Base-by-base conservation (phyloP, 2,888 invertebrate genomes). In the Leptopilina syphax region DNA sequence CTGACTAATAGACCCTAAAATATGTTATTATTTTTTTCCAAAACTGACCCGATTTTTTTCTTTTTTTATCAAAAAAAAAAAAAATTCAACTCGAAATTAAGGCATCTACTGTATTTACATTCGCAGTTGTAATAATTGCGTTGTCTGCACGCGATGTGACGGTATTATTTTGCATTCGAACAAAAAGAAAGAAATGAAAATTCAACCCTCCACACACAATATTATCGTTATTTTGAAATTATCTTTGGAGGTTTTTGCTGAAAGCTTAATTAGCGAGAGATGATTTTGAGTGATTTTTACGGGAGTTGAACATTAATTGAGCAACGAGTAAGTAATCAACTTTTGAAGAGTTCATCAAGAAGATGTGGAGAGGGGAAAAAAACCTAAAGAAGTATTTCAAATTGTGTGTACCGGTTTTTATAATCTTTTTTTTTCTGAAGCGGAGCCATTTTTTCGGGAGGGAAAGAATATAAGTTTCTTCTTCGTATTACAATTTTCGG, bases 1-100 rank as follows among this genome's bases (percentile, higher is more conserved):
- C 9, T 60, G 73, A 54, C 73, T 73, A 73, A 73, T 73, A 57
- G 41, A n/a, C n/a, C n/a, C 73, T 73, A 73, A 73, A 73, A 73
- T 73, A 13, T 73, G 57, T 73, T 73, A 73, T 73, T 73, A 73
- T 34, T 34, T 18, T n/a, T 9, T 65, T 3, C 44, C 34, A 24
- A 34, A 73, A 18, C 54, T 73, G 73, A 12, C 50, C 73, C 34
- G 34, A 18, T 73, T 73, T 57, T n/a, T 60, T 73, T 34, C 9
- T 34, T 34, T 34, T 3, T 34, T 34, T 34, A 34, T 2, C 1
- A 27, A 27, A 27, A 27, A 27, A 27, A 27, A 27, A 34, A 34
- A 34, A 34, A 57, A 27, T 41, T 54, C 57, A 60, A 34, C n/a
- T 34, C 3, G 13, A 73, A 5, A 57, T 73, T 57, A n/a, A 73